These are phyloP conservation scores for Platalea minor DNA, from an alignment of 2,797 vertebrate species.

Conservation along the genomic window DNA sequence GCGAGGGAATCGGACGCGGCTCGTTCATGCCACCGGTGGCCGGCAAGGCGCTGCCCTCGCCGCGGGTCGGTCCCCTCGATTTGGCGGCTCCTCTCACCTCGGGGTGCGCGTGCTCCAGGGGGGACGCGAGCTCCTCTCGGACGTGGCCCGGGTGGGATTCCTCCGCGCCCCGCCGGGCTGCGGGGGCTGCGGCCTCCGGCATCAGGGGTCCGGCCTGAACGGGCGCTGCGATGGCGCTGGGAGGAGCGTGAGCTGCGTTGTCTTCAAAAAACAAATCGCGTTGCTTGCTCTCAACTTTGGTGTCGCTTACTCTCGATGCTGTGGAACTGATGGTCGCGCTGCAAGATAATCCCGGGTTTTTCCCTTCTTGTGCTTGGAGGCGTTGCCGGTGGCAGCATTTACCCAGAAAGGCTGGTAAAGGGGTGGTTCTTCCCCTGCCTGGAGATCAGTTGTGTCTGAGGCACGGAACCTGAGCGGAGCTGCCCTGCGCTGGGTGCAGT, in stretches of 20 bases:
- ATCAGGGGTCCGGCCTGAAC: fast-evolving
- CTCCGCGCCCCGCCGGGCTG: fast-evolving
- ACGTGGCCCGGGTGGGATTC: fast-evolving
- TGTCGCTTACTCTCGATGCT: background rate
- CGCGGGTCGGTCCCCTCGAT: fast-evolving
- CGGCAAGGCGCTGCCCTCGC: fast-evolving
- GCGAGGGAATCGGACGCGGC: fast-evolving
- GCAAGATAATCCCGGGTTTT: fast-evolving
- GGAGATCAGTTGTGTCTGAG: fast-evolving
- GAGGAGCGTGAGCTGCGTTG: background rate
- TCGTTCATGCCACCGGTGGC: fast-evolving
- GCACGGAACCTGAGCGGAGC: fast-evolving
- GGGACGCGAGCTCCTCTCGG: fast-evolving
- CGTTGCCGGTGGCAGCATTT: background rate
- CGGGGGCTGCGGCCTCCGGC: background rate
- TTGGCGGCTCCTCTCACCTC: background rate
- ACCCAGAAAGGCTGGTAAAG: too few relatives aligned
- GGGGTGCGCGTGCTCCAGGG: fast-evolving
- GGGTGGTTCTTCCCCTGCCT: background rate
- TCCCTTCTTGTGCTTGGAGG: background rate
- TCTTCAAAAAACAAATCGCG: background rate
- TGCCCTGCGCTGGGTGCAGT: background rate
- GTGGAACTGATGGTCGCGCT: background rate
- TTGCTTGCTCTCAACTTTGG: background rate
- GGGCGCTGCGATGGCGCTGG: too few relatives aligned